phyloP scores from a whole-genome alignment of 2,113 vertebrate genomes.

The Crotalus helleri region DNA sequence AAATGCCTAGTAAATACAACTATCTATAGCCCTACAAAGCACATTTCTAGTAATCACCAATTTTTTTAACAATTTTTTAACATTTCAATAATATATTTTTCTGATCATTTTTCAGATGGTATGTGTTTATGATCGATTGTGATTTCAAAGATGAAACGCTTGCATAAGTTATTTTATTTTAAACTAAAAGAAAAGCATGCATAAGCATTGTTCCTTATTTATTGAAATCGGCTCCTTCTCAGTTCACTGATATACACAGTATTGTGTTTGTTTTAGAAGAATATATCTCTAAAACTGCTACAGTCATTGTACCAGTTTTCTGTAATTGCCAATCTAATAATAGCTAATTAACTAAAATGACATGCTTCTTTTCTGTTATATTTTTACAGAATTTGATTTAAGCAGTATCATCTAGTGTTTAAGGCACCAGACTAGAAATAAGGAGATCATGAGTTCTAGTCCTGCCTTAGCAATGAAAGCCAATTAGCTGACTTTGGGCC shows the following conservation, averaged over 20 bases:
- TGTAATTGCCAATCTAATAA: slow-evolving; percentile 41
- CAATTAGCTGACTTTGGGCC: not conserved
- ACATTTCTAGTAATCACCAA: not conserved
- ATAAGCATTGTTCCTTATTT: slow-evolving; percentile 66
- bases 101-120: not conserved
- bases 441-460: not conserved
- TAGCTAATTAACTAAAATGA: slow-evolving; percentile 43
- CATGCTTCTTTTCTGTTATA: slow-evolving; percentile 25
- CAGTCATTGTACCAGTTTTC: slow-evolving; percentile 26
- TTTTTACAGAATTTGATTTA: slow-evolving; percentile 42
- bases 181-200: slow-evolving; percentile 54
- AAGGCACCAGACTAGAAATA: not conserved
- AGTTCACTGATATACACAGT: slow-evolving; percentile 56
- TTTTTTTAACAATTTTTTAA: not conserved
- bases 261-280: slow-evolving; percentile 3
- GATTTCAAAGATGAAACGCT: slow-evolving; percentile 55
- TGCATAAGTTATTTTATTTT: slow-evolving; percentile 60
- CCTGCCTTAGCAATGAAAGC: not conserved
- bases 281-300: slow-evolving; percentile 27
- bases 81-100: slow-evolving; percentile 23
- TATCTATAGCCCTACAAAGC: not conserved
- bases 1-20: not conserved
- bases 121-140: slow-evolving; percentile 37
- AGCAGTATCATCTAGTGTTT: not conserved
- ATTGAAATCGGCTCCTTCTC: slow-evolving; percentile 51